Conservation (phyloP, 2,113 vertebrate species). For the Podocnemis expansa region DNA sequence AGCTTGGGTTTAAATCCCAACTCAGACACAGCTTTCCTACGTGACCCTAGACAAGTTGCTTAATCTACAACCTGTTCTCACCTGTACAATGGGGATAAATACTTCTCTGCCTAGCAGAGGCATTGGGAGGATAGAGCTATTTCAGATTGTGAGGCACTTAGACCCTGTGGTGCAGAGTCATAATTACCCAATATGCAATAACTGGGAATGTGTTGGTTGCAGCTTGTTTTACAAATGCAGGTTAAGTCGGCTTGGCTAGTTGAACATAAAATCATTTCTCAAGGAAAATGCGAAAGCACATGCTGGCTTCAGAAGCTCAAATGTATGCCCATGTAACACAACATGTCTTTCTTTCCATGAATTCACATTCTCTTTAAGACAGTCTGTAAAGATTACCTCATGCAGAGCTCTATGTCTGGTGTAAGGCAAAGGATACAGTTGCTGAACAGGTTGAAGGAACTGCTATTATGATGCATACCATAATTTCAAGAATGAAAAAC, state of each 20-base stretch:
- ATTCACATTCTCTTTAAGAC: background rate
- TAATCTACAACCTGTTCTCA: background rate
- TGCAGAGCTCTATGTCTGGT: background rate
- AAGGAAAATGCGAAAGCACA: background rate
- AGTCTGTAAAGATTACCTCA: background rate
- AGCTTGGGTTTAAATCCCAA: background rate
- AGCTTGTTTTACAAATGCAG: background rate
- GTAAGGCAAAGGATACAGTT: background rate
- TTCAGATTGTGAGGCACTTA: background rate
- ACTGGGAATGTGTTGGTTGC: background rate
- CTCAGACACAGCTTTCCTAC: background rate
- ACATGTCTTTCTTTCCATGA: background rate
- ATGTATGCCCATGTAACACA: background rate
- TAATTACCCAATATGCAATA: conserved; percentile 2
- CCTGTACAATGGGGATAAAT: conserved; percentile 19
- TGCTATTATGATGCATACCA: background rate
- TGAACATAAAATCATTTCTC: background rate
- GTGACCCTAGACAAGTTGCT: conserved; percentile 8
- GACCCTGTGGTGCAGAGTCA: conserved; percentile 10
- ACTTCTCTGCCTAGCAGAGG: conserved; percentile 25
- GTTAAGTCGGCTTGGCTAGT: background rate
- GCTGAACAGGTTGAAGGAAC: background rate
- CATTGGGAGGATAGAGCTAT: background rate
- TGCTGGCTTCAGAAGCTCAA: background rate
- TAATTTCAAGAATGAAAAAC: background rate